phyloP scores from a whole-genome alignment of 2,888 invertebrate species.

The Argyresthia goedartella region DNA sequence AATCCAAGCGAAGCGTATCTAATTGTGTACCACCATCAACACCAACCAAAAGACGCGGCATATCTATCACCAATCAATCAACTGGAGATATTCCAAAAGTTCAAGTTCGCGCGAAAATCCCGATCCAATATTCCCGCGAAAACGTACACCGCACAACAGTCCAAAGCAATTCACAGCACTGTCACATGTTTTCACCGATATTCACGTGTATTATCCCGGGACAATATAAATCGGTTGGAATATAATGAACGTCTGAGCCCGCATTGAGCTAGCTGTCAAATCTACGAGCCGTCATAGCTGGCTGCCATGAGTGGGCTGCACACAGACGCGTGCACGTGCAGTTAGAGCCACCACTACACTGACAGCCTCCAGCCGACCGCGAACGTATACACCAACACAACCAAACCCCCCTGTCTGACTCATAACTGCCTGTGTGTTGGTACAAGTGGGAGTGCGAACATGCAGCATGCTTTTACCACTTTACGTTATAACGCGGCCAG shows the following conservation, averaged over 20 bases:
- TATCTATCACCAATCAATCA: conserved; percentile 50
- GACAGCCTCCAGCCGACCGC: conserved; percentile 58
- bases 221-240: conserved; percentile 56
- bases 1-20: conserved; percentile 51
- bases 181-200: conserved; percentile 1
- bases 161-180: neutral
- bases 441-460: conserved; percentile 69
- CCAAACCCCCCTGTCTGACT: conserved; percentile 52
- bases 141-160: neutral
- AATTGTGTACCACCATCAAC: conserved; percentile 61
- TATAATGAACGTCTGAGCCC: conserved; percentile 70
- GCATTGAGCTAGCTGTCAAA: conserved; percentile 73
- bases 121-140: neutral
- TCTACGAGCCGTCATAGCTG: conserved; percentile 72
- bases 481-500: conserved; percentile 49
- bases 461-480: conserved; percentile 48
- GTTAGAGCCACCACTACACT: conserved; percentile 60
- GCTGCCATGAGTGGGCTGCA: conserved; percentile 67
- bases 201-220: conserved; percentile 3
- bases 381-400: conserved; percentile 44
- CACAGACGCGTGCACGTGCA: conserved; percentile 53
- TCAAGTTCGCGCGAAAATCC: conserved; percentile 56
- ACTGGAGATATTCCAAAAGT: conserved; percentile 33
- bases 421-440: conserved; percentile 45
- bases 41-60: conserved; percentile 38